Percentiles rank a stretch among this genome's conserved stretches.
Conservation (phyloP, 2,888 invertebrate genomes). For the Achlya flavicornis region DNA sequence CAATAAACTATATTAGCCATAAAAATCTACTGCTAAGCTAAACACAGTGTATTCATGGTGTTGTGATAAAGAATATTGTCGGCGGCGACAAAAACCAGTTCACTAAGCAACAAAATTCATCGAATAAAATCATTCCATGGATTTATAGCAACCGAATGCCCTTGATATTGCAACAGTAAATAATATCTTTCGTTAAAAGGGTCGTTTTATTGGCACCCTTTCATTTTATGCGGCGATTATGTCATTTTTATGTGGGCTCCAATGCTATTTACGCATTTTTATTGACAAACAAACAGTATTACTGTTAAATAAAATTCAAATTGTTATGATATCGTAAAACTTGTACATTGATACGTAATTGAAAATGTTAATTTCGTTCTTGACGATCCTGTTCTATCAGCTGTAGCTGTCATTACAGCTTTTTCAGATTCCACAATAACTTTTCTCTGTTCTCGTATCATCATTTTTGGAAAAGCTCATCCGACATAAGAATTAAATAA, state of each 20-base stretch:
- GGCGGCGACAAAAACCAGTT: conserved; percentile 10
- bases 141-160: conserved; percentile 57
- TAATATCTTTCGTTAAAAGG: conserved; percentile 76
- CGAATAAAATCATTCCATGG: conserved; percentile 56
- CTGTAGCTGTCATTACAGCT: neutral
- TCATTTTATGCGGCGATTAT: conserved; percentile 76
- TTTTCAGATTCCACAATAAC: too few relatives aligned
- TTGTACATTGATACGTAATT: conserved; percentile 43
- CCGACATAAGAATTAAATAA: too few relatives aligned
- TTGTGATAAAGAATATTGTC: conserved; percentile 27
- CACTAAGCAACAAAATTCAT: conserved; percentile 29
- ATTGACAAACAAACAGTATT: conserved; percentile 68
- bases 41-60: conserved; percentile 24
- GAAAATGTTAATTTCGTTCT: conserved; percentile 29
- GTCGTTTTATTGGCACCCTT: conserved; percentile 76
- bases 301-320: conserved; percentile 45
- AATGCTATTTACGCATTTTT: conserved; percentile 67
- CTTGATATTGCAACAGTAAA: conserved; percentile 74
- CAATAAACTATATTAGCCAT: conserved; percentile 28
- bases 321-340: conserved; percentile 41
- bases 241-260: conserved; percentile 73
- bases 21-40: conserved; percentile 26
- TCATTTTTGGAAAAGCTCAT: too few relatives aligned
- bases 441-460: too few relatives aligned
- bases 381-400: neutral